A percentile compares a stretch with the other conserved stretches of the same genome.
phyloP scores from a whole-genome alignment of 1,140 invertebrate species.

The Trichonephila clavipes region DNA sequence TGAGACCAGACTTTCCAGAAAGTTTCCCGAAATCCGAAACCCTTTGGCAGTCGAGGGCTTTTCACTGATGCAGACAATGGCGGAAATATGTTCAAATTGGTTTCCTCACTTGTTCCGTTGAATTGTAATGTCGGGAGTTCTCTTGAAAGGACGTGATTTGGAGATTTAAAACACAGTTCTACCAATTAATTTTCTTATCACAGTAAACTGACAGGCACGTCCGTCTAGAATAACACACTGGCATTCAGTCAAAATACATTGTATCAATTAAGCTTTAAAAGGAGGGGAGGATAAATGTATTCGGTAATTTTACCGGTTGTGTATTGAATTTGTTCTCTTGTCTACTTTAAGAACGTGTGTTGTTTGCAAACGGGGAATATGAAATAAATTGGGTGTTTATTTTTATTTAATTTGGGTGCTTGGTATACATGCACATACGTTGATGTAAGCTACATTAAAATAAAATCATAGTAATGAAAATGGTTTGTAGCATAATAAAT shows the following conservation, averaged over 20 bases:
- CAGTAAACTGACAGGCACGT: neutral
- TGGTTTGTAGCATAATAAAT: too few species aligned
- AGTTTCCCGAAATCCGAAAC: neutral
- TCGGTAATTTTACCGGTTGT: too few species aligned
- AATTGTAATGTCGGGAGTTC: neutral
- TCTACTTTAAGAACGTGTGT: too few species aligned
- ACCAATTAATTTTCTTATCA: conserved; percentile 4
- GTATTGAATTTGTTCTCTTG: too few species aligned
- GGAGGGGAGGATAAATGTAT: too few species aligned
- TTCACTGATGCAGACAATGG: neutral
- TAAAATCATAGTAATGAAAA: too few species aligned
- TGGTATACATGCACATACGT: too few species aligned
- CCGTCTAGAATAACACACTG: neutral
- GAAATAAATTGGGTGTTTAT: too few species aligned
- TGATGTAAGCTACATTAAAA: too few species aligned
- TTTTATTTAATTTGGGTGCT: too few species aligned
- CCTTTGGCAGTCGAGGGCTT: neutral
- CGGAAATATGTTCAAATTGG: conserved; percentile 1
- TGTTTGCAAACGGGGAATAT: too few species aligned
- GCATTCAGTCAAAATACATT: neutral
- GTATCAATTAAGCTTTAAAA: neutral
- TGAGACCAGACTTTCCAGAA: neutral
- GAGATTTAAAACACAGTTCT: neutral
- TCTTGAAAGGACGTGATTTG: neutral
- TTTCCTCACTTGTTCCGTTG: neutral